A percentile compares a stretch with the other conserved stretches of the same genome.
phyloP scores from a whole-genome alignment of 2,113 vertebrate species.

The Megatriorchis doriae region DNA sequence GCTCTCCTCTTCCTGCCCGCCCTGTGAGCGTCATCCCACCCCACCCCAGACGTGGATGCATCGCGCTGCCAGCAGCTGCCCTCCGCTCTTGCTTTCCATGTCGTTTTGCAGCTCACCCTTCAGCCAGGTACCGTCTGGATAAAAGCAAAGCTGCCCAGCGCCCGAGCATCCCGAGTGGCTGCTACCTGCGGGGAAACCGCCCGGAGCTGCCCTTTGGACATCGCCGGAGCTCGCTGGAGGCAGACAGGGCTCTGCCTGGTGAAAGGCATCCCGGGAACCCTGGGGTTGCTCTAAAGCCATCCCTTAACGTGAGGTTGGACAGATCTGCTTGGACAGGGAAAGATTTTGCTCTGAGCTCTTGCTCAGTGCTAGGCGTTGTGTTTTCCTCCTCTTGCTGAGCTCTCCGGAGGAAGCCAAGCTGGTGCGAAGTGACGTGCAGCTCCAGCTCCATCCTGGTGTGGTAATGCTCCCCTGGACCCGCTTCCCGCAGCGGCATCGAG shows the following conservation, averaged over 20 bases:
- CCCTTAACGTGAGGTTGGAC: neutral
- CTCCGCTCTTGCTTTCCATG: neutral
- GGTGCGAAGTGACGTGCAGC: neutral
- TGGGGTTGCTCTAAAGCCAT: fast-evolving
- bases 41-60: neutral
- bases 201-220: neutral
- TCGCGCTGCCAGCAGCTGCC: neutral
- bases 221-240: fast-evolving
- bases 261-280: neutral
- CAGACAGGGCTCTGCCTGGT: fast-evolving
- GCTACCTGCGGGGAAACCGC: neutral
- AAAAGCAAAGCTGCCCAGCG: neutral
- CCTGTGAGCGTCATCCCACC: neutral
- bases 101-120: neutral
- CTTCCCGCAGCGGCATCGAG: neutral
- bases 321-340: neutral
- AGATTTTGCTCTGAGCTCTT: neutral
- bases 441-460: neutral
- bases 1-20: neutral
- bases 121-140: fast-evolving
- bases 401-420: neutral
- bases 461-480: neutral
- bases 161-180: fast-evolving
- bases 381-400: neutral
- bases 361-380: neutral